Base-by-base conservation (phyloP, 1,140 invertebrate species). In the Tribolium castaneum region DNA sequence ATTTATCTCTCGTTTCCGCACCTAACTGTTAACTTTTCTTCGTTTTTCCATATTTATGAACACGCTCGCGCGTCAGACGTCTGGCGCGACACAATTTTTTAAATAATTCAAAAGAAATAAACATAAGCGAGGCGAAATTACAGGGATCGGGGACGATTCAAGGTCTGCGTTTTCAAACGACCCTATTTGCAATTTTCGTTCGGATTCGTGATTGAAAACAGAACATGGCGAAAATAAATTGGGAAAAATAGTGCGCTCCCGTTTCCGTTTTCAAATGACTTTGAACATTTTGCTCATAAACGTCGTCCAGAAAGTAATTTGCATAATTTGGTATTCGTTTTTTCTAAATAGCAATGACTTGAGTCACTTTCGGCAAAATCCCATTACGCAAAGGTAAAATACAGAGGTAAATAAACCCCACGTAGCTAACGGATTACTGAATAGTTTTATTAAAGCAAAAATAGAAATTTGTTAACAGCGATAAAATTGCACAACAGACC, bases 21-120 rank as follows among this genome's bases (percentile, higher is more conserved):
- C 13, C 1, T 19, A 52, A 19, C 39, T 45, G 39, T 45, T 45
- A 9, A 45, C 39, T 45, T 45, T 30, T n/a, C 7, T 10, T 7
- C 39, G 7, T 45, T 45, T 45, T 45, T 45, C 9, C 39, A 9
- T 45, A 9, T 45, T 45, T 45, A 45, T 45, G 7, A 45, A n/a
- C 7, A 9, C 7, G 7, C 34, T 52, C n/a, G 6, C n/a, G 6
- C 5, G 51, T 16, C 51, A 19, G 51, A 14, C 51, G 51, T 10
- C n/a, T 52, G 51, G 12, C 51, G 51, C 51, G 51, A 4, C 51
- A 52, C 13, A 19, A 52, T 52, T 52, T 52, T 52, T 52, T 52
- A 2, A 52, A 50, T 50, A 50, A 52, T 52, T 52, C 51, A 52
- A 52, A 19, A 52, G 51, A 52, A 52, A 52, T 52, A 14, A 52